A percentile compares a stretch with the other conserved stretches of the same genome.
Conservation (phyloP, 2,797 vertebrate species). For the Varecia variegata region DNA sequence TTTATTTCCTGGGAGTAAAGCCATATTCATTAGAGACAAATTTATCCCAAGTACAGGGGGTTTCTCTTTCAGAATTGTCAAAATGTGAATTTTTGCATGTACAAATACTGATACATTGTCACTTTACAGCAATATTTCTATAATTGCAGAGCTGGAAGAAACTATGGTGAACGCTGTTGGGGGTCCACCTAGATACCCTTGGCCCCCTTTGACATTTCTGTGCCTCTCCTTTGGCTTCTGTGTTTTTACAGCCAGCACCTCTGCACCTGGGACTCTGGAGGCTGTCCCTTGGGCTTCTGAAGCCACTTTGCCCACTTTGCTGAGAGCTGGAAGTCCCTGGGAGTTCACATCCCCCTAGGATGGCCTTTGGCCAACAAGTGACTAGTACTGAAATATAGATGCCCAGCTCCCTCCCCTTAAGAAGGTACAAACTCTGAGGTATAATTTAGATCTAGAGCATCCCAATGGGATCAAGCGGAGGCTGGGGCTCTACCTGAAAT, state of each 20-base stretch:
- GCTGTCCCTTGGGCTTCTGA: background rate
- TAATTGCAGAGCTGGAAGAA: background rate
- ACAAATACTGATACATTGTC: background rate
- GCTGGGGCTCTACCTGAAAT: background rate
- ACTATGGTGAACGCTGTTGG: background rate
- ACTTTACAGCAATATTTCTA: background rate
- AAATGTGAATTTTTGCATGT: background rate
- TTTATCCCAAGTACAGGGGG: background rate
- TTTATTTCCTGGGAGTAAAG: constrained; percentile 41
- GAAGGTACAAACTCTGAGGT: background rate
- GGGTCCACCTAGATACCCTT: background rate
- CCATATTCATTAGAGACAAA: constrained; percentile 50
- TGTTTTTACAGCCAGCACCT: background rate
- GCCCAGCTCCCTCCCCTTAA: background rate
- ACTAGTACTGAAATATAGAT: background rate
- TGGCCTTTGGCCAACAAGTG: background rate
- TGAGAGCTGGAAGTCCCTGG: background rate
- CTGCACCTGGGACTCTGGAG: background rate
- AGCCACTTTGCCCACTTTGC: background rate
- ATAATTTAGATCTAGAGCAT: background rate
- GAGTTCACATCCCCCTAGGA: background rate
- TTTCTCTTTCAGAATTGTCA: constrained; percentile 28
- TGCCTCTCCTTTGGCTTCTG: background rate
- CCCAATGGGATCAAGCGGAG: fast-evolving
- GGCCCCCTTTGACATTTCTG: background rate